These are phyloP conservation scores for Phalanger gymnotis DNA, from an alignment of 2,797 vertebrate species.

Conservation along the genomic window DNA sequence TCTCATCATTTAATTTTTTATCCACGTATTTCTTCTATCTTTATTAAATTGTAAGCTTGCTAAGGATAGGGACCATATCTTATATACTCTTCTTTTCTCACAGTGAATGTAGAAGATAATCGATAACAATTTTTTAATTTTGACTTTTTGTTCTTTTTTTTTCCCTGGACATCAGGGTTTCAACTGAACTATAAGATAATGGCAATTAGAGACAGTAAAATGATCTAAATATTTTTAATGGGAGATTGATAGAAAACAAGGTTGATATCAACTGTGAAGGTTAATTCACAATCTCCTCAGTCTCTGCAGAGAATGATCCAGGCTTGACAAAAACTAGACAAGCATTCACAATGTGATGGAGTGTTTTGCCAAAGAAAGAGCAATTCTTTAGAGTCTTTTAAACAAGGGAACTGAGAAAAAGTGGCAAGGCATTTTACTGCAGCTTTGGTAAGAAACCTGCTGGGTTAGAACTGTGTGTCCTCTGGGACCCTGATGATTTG, in stretches of 20 bases:
- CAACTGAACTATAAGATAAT: not conserved
- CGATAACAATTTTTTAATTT: not conserved
- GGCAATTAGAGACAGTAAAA: not conserved
- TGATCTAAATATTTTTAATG: not conserved
- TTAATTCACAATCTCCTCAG: not conserved
- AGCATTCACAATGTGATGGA: slow-evolving; percentile 39
- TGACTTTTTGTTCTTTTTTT: not conserved
- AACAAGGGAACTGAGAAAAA: not conserved
- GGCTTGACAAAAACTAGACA: slow-evolving; percentile 12
- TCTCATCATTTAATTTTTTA: slow-evolving; percentile 10
- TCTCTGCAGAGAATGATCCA: not conserved
- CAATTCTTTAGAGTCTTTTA: not conserved
- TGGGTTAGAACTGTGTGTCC: not conserved
- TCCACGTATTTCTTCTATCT: not conserved
- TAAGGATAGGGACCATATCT: slow-evolving; percentile 8
- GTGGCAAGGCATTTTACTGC: not conserved
- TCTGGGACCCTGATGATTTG: not conserved
- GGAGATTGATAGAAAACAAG: not conserved
- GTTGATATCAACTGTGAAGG: not conserved
- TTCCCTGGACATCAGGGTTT: not conserved
- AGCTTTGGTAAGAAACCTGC: not conserved
- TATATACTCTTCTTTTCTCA: not conserved
- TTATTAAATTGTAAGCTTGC: not conserved
- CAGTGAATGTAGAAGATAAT: not conserved
- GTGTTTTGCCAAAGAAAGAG: not conserved